A percentile compares a stretch with the other conserved stretches of the same genome.
phyloP scores from a whole-genome alignment of 2,797 vertebrate genomes.

The Peromyscus nudipes region DNA sequence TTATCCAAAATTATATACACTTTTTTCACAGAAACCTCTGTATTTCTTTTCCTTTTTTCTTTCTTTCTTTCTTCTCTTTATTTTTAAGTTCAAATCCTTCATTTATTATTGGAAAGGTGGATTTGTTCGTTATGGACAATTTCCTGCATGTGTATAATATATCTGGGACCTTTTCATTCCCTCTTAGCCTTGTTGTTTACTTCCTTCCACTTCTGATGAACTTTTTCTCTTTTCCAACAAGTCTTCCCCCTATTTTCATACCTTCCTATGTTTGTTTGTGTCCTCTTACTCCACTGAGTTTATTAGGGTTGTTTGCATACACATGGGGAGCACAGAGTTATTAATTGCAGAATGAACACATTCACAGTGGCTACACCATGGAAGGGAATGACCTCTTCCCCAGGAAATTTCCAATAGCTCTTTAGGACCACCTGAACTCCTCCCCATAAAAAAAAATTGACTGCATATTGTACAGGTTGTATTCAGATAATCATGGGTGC shows the following conservation, averaged over 20 bases:
- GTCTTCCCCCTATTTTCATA: background rate
- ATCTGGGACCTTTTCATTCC: background rate
- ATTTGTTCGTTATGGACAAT: background rate
- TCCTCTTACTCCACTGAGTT: background rate
- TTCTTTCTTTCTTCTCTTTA: background rate
- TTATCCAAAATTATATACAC: background rate
- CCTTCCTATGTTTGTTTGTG: no score
- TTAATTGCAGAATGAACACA: fast-evolving
- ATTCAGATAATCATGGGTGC: background rate
- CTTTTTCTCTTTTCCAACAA: background rate
- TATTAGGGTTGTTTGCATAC: background rate
- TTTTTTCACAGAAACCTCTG: background rate
- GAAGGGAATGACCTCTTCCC: background rate
- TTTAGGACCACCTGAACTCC: background rate
- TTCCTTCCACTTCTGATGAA: background rate
- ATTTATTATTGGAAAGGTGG: background rate
- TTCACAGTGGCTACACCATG: background rate
- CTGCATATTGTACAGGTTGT: background rate
- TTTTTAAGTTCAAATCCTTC: background rate
- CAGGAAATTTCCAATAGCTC: background rate
- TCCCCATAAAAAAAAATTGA: background rate
- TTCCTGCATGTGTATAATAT: background rate
- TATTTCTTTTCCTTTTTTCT: background rate
- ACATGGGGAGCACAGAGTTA: background rate
- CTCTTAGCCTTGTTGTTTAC: background rate